A percentile compares a stretch with the other conserved stretches of the same genome.
phyloP scores from a whole-genome alignment of 2,113 vertebrate species.

The Monarcha castaneiventris region DNA sequence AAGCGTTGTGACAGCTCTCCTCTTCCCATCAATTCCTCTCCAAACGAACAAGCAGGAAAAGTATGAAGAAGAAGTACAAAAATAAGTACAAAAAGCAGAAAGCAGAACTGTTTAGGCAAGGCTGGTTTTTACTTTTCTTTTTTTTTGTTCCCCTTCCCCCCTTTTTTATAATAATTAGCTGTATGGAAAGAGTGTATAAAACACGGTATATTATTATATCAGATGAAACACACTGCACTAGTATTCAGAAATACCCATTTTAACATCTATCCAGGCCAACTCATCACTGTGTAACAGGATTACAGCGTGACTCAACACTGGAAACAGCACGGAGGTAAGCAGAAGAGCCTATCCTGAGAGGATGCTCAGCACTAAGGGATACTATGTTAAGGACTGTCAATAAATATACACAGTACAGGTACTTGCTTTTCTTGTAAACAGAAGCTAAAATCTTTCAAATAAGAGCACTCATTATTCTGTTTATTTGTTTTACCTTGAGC shows the following conservation, averaged over 20 bases:
- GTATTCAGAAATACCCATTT: not conserved
- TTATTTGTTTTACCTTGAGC: not conserved
- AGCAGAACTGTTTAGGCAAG: not conserved
- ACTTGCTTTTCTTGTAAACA: not conserved
- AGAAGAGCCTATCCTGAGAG: not conserved
- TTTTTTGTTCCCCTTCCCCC: rapidly evolving
- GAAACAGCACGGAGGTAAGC: not conserved
- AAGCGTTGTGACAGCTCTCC: not conserved
- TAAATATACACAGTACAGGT: not conserved
- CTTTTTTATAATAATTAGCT: not conserved
- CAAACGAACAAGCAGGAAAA: not conserved
- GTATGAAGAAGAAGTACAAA: not conserved
- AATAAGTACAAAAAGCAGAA: not conserved
- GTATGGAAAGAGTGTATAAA: not conserved
- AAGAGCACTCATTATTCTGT: not conserved
- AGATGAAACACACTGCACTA: not conserved
- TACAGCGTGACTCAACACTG: not conserved
- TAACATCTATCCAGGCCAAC: not conserved
- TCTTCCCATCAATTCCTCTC: not conserved
- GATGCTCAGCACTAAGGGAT: not conserved
- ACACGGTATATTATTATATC: not conserved
- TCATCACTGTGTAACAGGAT: not conserved
- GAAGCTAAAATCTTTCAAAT: not conserved
- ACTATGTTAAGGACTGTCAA: not conserved
- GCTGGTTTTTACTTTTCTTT: not conserved